Evolutionary conservation across 37 sponge, comb jelly and placozoan species (phyloP).

Genomic region (Ephydatia muelleri): DNA sequence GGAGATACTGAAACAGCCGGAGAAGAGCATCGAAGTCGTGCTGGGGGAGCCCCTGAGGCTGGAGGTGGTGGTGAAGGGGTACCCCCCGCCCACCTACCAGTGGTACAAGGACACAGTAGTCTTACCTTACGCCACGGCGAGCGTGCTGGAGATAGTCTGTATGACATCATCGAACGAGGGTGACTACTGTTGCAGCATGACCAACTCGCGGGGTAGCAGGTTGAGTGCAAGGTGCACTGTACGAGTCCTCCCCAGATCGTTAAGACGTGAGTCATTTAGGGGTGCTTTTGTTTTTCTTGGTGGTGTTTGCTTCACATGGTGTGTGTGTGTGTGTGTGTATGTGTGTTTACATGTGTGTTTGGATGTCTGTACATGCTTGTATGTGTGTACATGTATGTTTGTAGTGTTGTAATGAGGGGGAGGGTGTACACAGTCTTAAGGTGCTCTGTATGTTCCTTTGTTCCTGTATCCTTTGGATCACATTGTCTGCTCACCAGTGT

Average conservation of each 20-base stretch:
- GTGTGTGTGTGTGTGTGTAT: background rate
- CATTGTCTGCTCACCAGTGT: no score
- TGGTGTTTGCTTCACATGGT: background rate
- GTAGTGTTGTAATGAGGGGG: no score
- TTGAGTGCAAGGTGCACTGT: slow-evolving; percentile 9
- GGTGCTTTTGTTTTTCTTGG: background rate
- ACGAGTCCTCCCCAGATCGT: background rate
- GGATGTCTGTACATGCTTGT: background rate
- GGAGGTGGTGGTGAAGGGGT: slow-evolving; percentile 14
- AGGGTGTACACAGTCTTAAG: no score
- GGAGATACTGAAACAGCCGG: slow-evolving; percentile 35
- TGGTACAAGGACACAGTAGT: slow-evolving; percentile 43
- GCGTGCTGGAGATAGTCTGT: slow-evolving; percentile 14
- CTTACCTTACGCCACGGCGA: slow-evolving; percentile 7
- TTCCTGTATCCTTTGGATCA: no score
- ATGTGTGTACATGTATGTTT: background rate
- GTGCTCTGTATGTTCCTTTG: no score
- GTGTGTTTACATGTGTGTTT: background rate
- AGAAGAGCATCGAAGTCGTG: background rate
- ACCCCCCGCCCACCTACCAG: slow-evolving; percentile 20
- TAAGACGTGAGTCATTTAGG: background rate
- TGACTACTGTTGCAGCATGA: slow-evolving; percentile 41
- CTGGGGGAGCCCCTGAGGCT: slow-evolving; percentile 32
- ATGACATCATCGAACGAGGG: slow-evolving; percentile 9
- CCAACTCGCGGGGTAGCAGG: slow-evolving; percentile 43